These are phyloP conservation scores for Kradibia gibbosae DNA, from an alignment of 1,140 invertebrate genomes.

Conservation along the genomic window DNA sequence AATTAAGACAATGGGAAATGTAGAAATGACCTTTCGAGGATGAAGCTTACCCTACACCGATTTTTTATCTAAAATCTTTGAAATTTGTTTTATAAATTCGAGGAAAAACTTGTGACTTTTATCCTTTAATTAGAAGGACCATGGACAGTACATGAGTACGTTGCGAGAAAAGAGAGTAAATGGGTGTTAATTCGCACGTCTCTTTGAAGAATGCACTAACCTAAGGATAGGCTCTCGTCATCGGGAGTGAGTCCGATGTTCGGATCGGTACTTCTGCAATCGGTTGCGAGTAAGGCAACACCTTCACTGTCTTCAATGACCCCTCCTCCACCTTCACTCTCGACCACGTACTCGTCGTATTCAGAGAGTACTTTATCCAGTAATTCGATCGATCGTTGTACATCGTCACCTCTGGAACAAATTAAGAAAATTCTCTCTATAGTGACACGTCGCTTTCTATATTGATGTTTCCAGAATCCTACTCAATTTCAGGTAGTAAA, in stretches of 20 bases:
- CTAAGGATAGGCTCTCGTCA: slow-evolving; percentile 82
- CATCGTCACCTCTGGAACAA: slow-evolving; percentile 83
- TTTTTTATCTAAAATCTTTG: background rate
- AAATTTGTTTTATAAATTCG: too few relatives aligned
- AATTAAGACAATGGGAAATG: too few relatives aligned
- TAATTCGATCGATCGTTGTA: slow-evolving; percentile 86
- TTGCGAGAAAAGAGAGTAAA: background rate
- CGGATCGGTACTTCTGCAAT: slow-evolving; percentile 73
- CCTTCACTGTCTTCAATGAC: slow-evolving; percentile 59
- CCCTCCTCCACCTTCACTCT: slow-evolving; percentile 59
- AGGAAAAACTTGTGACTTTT: background rate
- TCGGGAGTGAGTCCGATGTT: slow-evolving; percentile 74
- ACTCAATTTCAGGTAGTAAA: too few relatives aligned
- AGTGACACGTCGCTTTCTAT: slow-evolving; percentile 52
- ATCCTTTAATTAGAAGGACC: too few relatives aligned
- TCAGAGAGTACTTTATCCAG: slow-evolving; percentile 89
- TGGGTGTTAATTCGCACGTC: background rate
- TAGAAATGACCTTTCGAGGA: background rate
- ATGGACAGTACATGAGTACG: too few relatives aligned
- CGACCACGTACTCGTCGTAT: slow-evolving; percentile 85
- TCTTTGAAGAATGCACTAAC: slow-evolving; percentile 55
- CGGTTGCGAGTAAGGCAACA: slow-evolving; percentile 55
- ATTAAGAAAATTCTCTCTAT: slow-evolving; percentile 68
- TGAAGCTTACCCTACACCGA: background rate
- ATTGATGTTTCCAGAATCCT: too few relatives aligned